Percentiles rank a stretch among this genome's conserved stretches.
These are phyloP conservation scores for Chrysogorgia sp. DNA, from an alignment of 92 coral and sea anemone species.

Conservation along the genomic window DNA sequence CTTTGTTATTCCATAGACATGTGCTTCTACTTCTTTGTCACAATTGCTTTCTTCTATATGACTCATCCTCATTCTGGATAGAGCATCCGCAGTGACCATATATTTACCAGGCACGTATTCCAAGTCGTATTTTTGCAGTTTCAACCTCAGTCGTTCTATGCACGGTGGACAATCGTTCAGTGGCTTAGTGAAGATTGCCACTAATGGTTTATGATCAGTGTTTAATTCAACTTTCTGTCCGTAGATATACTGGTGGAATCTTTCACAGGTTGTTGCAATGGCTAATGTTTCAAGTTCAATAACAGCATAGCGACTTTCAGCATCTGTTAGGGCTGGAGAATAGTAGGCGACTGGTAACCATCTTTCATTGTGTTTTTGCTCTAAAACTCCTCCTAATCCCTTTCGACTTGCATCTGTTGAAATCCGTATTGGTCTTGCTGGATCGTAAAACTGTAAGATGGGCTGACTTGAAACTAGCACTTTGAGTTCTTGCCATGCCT, in stretches of 20 bases:
- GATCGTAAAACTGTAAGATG: constrained; percentile 41
- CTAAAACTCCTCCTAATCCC: constrained; percentile 23
- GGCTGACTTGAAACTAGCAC: constrained; percentile 22
- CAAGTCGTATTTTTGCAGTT: constrained; percentile 33
- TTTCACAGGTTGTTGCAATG: constrained; percentile 34
- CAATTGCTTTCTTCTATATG: neutral
- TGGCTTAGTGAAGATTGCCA: constrained; percentile 30
- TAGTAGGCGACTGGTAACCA: constrained; percentile 45
- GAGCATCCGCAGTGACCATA: neutral
- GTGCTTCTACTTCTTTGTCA: neutral
- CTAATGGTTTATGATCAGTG: constrained; percentile 32
- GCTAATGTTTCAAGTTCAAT: constrained; percentile 37
- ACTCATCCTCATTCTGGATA: neutral
- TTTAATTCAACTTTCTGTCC: constrained; percentile 25
- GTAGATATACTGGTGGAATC: constrained; percentile 38
- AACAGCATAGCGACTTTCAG: constrained; percentile 21
- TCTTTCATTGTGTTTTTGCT: constrained; percentile 20
- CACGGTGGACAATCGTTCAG: constrained; percentile 33
- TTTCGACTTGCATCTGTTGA: constrained; percentile 39
- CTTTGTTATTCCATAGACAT: constrained; percentile 4
- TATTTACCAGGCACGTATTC: neutral
- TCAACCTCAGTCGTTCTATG: constrained; percentile 22
- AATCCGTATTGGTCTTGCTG: constrained; percentile 29
- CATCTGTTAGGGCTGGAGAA: constrained; percentile 33
- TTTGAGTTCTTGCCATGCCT: neutral